Percentiles rank a stretch among this genome's conserved stretches.
Conservation (phyloP, 2,888 invertebrate species). For the Tiliacea aurago region DNA sequence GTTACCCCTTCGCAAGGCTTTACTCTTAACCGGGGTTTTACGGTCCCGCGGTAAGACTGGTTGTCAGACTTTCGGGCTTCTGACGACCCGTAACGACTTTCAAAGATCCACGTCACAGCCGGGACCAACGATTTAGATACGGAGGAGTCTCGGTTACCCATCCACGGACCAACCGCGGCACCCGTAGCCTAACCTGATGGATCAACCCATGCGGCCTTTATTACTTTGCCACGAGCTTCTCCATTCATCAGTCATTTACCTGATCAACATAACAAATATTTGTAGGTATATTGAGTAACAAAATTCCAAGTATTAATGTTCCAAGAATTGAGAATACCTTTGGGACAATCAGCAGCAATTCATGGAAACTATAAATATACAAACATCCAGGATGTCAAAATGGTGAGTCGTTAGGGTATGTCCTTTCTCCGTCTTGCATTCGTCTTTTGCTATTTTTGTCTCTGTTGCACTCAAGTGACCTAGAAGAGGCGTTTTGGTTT, state of each 20-base stretch:
- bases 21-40: too few species aligned
- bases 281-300: background rate
- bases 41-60: too few species aligned
- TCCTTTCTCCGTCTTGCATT: conserved; percentile 33
- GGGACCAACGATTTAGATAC: too few species aligned
- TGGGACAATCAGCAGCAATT: conserved; percentile 71
- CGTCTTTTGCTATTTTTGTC: conserved; percentile 22
- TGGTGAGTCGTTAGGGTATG: conserved; percentile 54
- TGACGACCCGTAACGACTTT: too few species aligned
- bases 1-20: too few species aligned
- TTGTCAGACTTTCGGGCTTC: too few species aligned
- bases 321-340: conserved; percentile 52
- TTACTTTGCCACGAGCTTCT: too few species aligned
- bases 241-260: background rate
- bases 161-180: too few species aligned
- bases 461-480: conserved; percentile 36
- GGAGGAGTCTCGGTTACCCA: too few species aligned
- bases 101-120: too few species aligned
- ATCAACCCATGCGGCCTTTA: too few species aligned
- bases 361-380: conserved; percentile 79
- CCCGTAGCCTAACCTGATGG: too few species aligned
- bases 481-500: conserved; percentile 57
- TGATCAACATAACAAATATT: background rate
- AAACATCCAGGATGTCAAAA: conserved; percentile 72
- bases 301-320: conserved; percentile 39